These are phyloP conservation scores for Rhingia campestris DNA, from an alignment of 2,888 invertebrate species.

Conservation along the genomic window DNA sequence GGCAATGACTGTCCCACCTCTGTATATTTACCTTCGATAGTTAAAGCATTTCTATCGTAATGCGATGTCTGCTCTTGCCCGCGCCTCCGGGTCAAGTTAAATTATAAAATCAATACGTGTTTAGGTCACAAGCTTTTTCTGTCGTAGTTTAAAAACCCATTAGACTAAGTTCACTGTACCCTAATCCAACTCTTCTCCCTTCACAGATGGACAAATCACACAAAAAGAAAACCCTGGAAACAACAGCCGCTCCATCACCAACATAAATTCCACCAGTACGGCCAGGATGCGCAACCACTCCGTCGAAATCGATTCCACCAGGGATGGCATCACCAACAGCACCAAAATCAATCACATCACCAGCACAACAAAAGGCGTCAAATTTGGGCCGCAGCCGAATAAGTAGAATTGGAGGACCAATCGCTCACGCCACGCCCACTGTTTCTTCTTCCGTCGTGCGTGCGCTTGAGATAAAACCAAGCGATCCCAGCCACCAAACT, in stretches of 20 bases:
- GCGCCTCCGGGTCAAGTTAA: neutral
- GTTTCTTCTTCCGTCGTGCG: conserved; percentile 48
- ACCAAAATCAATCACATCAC: conserved; percentile 62
- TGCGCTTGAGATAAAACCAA: conserved; percentile 27
- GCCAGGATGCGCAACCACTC: conserved; percentile 47
- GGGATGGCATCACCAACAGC: conserved; percentile 62
- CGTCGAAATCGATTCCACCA: conserved; percentile 66
- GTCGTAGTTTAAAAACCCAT: conserved; percentile 26
- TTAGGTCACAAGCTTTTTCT: conserved; percentile 6
- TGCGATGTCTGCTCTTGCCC: neutral
- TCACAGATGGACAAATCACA: conserved; percentile 77
- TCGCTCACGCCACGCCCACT: conserved; percentile 9
- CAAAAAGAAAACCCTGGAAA: conserved; percentile 79
- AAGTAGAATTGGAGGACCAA: conserved; percentile 40
- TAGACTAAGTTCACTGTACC: conserved; percentile 14
- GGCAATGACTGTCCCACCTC: neutral
- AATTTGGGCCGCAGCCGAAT: conserved; percentile 49
- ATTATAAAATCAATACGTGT: conserved; percentile 52
- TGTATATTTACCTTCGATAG: conserved; percentile 23
- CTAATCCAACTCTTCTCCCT: conserved; percentile 5
- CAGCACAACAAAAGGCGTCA: conserved; percentile 66
- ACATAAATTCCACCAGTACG: conserved; percentile 75
- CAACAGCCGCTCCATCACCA: conserved; percentile 78
- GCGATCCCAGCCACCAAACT: conserved; percentile 38
- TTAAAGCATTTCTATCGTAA: conserved; percentile 11